Conservation (phyloP, 2,113 vertebrate genomes). For the Lycocorax pyrrhopterus region DNA sequence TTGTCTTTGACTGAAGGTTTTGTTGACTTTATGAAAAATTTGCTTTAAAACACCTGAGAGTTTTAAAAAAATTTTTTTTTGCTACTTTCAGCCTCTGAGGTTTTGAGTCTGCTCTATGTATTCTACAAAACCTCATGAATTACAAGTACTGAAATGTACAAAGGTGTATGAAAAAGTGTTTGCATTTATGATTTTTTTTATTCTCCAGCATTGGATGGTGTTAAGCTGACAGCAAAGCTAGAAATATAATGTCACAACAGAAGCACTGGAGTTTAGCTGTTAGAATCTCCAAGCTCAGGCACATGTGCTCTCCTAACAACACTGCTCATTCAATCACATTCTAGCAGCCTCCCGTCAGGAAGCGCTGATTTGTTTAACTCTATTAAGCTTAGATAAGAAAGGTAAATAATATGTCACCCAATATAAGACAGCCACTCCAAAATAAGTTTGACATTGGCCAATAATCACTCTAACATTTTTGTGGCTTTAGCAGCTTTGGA, state of each 20-base stretch:
- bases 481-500: conserved; percentile 67
- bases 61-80: accelerated
- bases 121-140: not conserved
- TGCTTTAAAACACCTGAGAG: not conserved
- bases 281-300: conserved; percentile 31
- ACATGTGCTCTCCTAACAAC: conserved; percentile 39
- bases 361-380: conserved; percentile 70
- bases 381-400: conserved; percentile 70
- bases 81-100: not conserved
- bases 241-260: conserved; percentile 12
- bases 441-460: conserved; percentile 72
- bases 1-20: not conserved
- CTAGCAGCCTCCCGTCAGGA: conserved; percentile 47
- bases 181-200: not conserved
- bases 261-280: conserved; percentile 3
- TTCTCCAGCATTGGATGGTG: not conserved
- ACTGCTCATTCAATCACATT: conserved; percentile 11
- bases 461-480: conserved; percentile 73
- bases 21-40: not conserved
- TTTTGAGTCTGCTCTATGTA: not conserved
- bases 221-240: conserved; percentile 30
- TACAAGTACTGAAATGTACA: accelerated
- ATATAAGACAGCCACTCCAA: conserved; percentile 62
- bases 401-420: conserved; percentile 66
- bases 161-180: not conserved